These are phyloP conservation scores for Manis javanica DNA, from an alignment of 2,797 vertebrate species.

Conservation along the genomic window DNA sequence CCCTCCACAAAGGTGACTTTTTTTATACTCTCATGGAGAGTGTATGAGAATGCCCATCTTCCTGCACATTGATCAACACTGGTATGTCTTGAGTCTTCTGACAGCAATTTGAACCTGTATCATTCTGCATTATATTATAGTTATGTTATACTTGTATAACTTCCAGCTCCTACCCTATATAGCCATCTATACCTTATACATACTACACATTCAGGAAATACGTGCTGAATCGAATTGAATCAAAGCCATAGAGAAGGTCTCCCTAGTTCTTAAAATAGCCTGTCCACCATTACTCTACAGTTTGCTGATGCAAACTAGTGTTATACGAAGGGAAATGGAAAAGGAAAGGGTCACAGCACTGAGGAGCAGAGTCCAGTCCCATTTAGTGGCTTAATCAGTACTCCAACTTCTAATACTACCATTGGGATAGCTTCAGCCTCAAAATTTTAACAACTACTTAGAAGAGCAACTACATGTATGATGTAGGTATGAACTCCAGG, in stretches of 20 bases:
- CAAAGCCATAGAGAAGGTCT: neutral
- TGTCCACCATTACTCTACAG: neutral
- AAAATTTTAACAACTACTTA: constrained; percentile 4
- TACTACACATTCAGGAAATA: constrained; percentile 16
- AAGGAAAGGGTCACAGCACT: neutral
- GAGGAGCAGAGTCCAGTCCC: neutral
- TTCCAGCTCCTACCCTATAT: neutral
- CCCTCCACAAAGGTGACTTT: neutral
- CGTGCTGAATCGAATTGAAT: constrained; percentile 4
- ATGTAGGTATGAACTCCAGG: neutral
- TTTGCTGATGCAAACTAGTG: neutral
- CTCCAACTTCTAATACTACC: neutral
- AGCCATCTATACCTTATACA: neutral
- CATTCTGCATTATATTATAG: neutral
- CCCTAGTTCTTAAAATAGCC: neutral
- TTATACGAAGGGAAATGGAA: neutral
- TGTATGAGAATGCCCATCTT: neutral
- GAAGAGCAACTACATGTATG: neutral
- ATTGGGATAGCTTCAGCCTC: neutral
- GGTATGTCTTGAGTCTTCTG: constrained; percentile 38
- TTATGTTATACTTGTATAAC: constrained; percentile 21
- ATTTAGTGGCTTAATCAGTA: neutral
- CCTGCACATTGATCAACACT: neutral
- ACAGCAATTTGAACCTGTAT: neutral
- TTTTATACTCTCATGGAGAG: neutral